Base-by-base conservation (phyloP, 2,888 invertebrate genomes). In the Anodontia alba region DNA sequence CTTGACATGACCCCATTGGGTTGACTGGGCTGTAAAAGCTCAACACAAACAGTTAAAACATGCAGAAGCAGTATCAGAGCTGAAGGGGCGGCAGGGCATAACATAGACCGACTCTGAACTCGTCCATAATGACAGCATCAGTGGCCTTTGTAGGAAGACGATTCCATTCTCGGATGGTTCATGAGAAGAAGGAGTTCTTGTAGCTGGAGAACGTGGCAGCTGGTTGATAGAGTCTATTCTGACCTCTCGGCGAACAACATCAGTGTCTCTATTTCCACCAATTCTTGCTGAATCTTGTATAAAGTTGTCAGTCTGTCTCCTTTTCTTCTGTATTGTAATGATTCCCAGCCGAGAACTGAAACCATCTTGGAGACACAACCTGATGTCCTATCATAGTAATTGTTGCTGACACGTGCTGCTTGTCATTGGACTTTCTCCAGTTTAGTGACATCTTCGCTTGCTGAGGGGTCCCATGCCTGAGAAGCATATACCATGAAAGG, bases 211-310 rank as follows among this genome's bases (percentile, higher is more conserved):
- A 23, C 12, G 31, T 51, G 51, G 54, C 72, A 54, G 54, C 20
- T 31, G 51, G 62, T 17, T 62, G 62, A 33, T 62, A 62, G 17
- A 62, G 62, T 62, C 62, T 62, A 33, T 62, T 3, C 62, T 62
- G 62, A 62, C 57, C 57, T 57, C 57, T 57, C 26, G 26, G 15
- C 36, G 20, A 17, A 57, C 23, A 26, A 57, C 29, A 29, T 57
- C 57, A 57, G 57, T 57, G 57, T 57, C 12, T 38, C 57, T 23
- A 26, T 23, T 26, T 57, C 62, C 20, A 62, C 62, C 51, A 54
- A 33, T 62, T 29, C 62, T 1, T 20, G 62, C 33, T 17, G 62
- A 2, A 33, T 31, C 33, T 33, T 62, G 20, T 12, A 33, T 5
- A 62, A 33, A 10, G 33, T 23, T 54, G 54, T 62, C 62, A 62